Evolutionary conservation across 2,888 invertebrate species (phyloP).

Genomic region (Campoplex nolae): DNA sequence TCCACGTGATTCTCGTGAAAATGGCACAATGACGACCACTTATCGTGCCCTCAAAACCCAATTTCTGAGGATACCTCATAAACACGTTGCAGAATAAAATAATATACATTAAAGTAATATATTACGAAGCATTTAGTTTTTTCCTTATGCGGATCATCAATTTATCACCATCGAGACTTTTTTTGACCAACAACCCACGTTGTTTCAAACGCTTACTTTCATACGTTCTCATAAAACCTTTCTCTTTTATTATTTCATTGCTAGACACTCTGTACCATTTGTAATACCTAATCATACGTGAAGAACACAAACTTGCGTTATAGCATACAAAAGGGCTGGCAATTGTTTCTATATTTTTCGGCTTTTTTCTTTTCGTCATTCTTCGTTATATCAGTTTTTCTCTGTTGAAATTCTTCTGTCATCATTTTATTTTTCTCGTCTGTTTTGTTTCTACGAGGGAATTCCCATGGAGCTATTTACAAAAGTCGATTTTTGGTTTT

Average conservation of each 20-base stretch:
- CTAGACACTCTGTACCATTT: constrained; percentile 59
- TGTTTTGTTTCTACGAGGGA: neutral
- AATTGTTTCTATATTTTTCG: constrained; percentile 65
- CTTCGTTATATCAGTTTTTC: constrained; percentile 65
- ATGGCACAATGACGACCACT: constrained; percentile 51
- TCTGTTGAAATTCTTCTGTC: constrained; percentile 32
- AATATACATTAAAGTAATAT: constrained; percentile 44
- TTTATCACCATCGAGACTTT: constrained; percentile 43
- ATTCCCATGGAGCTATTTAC: neutral
- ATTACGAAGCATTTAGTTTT: constrained; percentile 45
- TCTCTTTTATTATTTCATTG: constrained; percentile 5
- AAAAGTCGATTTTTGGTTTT: neutral
- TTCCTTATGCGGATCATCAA: constrained; percentile 44
- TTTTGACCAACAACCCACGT: constrained; percentile 34
- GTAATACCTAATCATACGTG: constrained; percentile 68
- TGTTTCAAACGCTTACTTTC: constrained; percentile 49
- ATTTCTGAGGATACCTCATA: constrained; percentile 49
- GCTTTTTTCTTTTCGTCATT: constrained; percentile 41
- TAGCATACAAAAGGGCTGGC: constrained; percentile 84
- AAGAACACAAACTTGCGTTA: constrained; percentile 82
- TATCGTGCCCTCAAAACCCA: constrained; percentile 42
- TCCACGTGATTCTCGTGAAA: constrained; percentile 46
- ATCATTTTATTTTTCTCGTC: constrained; percentile 70
- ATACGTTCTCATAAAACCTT: constrained; percentile 56
- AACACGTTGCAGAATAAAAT: constrained; percentile 21